Base-by-base conservation (phyloP, 2,888 invertebrate genomes). In the Mimumesa dahlbomi region DNA sequence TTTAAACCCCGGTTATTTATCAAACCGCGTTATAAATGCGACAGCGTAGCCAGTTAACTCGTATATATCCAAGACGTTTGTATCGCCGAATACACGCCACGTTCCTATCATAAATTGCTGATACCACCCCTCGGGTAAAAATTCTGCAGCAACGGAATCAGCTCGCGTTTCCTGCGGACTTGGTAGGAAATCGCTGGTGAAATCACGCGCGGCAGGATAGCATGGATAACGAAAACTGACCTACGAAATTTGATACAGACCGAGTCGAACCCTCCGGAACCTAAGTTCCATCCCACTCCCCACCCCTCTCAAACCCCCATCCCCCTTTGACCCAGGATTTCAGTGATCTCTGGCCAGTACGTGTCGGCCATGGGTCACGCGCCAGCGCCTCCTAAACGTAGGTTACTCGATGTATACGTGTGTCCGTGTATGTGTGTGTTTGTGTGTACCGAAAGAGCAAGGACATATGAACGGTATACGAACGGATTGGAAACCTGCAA, bases 161-260 rank as follows among this genome's bases (percentile, higher is more conserved):
- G 9, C 1, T 5, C 36, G 36, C 43, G 31, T 54, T 64, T 45
- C 50, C 56, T 22, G 45, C 53, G 11, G 18, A 9, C 46, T 18
- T 14, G 21, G 13, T 31, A 31, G 40, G 21, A 46, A 48, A 61
- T 66, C 46, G 46, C 13, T 25, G 50, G 16, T n/a, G 48, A 63
- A 65, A 46, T 65, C 58, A 50, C 58, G 21, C 54, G 40, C n/a
- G 22, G 19, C 50, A 16, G 43, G 43, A 57, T 52, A 58, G 36
- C 58, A 14, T 2, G 67, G 42, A 46, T 61, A 50, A 61, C 40
- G 73, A 49, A 66, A 66, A 67, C 63, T 52, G 67, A 67, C 50
- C 59, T 59, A 64, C 56, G 59, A 63, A 73, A 74, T 68, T 63
- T 61, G 73, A 68, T 68, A 64, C 56, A 59, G 7, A 7, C 56